phyloP scores from a whole-genome alignment of 2,888 invertebrate genomes.

The Scaeva pyrastri region DNA sequence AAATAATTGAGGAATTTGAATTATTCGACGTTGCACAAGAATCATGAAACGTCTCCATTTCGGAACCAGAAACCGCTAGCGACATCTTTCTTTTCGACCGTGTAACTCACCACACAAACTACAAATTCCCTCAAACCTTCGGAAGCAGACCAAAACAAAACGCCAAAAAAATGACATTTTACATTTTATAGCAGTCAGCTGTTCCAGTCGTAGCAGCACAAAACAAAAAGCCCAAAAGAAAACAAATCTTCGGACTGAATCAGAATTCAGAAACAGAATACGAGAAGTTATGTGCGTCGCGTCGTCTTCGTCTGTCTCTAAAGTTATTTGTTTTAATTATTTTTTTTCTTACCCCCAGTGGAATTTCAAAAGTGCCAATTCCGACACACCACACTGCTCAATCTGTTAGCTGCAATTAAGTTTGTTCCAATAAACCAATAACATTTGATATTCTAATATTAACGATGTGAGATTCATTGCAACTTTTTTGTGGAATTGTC shows the following conservation, averaged over 20 bases:
- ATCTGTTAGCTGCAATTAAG: neutral
- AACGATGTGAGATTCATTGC: conserved; percentile 13
- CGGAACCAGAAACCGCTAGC: neutral
- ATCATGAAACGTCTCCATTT: neutral
- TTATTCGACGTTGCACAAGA: too few relatives aligned
- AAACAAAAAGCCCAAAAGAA: conserved; percentile 12
- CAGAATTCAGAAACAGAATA: too few relatives aligned
- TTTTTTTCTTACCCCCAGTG: neutral
- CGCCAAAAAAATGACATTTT: conserved; percentile 41
- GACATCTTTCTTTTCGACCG: conserved; percentile 15
- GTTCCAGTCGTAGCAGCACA: conserved; percentile 35
- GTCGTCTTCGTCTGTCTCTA: neutral
- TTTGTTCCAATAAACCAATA: neutral
- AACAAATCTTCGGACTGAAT: conserved; percentile 17
- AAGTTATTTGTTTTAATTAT: conserved; percentile 23
- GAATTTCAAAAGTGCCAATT: conserved; percentile 30
- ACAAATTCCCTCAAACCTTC: conserved; percentile 33
- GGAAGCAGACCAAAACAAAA: conserved; percentile 50
- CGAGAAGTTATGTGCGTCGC: neutral
- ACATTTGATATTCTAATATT: neutral
- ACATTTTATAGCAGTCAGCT: conserved; percentile 63
- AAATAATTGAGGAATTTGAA: too few relatives aligned
- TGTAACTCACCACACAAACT: neutral
- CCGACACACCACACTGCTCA: neutral
- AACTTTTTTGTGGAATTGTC: neutral